A percentile compares a stretch with the other conserved stretches of the same genome.
Conservation (phyloP, 2,113 vertebrate genomes). For the Sylvietta virens region DNA sequence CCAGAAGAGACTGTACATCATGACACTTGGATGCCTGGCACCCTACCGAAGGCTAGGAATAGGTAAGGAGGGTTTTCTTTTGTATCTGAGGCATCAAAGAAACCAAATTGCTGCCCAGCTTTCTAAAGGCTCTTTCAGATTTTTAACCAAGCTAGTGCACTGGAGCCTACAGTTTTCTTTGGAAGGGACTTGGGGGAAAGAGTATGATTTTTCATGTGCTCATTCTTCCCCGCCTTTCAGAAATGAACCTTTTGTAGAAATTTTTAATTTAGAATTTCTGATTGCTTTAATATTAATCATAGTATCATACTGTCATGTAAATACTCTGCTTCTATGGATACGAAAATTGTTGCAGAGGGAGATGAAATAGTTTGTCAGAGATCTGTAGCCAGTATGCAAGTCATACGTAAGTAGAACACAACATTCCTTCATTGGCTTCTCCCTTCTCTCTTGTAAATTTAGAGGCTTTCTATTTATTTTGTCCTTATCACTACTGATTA, state of each 20-base stretch:
- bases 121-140: background rate
- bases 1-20: slow-evolving; percentile 99
- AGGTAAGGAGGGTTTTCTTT: slow-evolving; percentile 74
- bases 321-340: background rate
- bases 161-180: background rate
- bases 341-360: background rate
- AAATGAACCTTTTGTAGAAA: background rate
- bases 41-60: slow-evolving; percentile 98
- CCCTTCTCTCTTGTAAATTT: background rate
- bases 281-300: background rate
- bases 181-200: background rate
- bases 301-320: background rate
- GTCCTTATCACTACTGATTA: background rate
- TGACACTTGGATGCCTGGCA: slow-evolving; percentile 98
- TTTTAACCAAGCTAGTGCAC: background rate
- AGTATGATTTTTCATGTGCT: background rate
- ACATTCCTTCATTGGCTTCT: background rate
- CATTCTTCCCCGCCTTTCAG: background rate
- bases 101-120: background rate
- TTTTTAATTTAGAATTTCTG: background rate
- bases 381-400: background rate
- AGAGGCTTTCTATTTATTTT: background rate
- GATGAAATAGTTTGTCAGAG: background rate
- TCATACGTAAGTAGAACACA: background rate
- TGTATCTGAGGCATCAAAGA: background rate